A percentile compares a stretch with the other conserved stretches of the same genome.
phyloP scores from a whole-genome alignment of 2,888 invertebrate species.

The Gandaritis pyraliata region DNA sequence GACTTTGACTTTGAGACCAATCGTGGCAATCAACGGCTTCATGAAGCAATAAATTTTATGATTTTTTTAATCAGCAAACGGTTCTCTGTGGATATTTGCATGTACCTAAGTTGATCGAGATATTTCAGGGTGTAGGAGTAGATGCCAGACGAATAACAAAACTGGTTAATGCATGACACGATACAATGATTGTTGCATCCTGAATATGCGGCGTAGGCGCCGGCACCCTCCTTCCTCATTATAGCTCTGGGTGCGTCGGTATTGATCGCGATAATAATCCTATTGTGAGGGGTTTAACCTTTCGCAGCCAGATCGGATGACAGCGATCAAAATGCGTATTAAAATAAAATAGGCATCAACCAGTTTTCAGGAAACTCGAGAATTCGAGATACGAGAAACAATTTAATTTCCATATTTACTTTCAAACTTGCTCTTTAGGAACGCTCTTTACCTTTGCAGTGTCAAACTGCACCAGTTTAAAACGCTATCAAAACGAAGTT shows the following conservation, averaged over 20 bases:
- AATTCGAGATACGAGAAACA: constrained; percentile 6
- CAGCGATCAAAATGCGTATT: constrained; percentile 9
- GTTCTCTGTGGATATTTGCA: background rate
- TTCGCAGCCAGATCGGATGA: constrained; percentile 15
- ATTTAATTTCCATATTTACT: constrained; percentile 19
- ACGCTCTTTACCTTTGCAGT: background rate
- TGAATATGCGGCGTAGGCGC: constrained; percentile 63
- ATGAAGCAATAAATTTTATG: no score
- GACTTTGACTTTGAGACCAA: no score
- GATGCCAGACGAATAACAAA: constrained; percentile 37
- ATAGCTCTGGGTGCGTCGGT: constrained; percentile 51
- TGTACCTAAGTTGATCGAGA: constrained; percentile 22
- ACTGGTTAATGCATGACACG: constrained; percentile 43
- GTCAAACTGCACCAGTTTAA: background rate
- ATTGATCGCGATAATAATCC: constrained; percentile 40
- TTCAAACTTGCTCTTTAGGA: constrained; percentile 10
- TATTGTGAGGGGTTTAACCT: constrained; percentile 36
- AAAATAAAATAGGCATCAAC: constrained; percentile 16
- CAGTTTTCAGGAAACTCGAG: constrained; percentile 13
- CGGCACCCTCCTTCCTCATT: constrained; percentile 80
- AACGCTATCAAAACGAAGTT: constrained; percentile 25
- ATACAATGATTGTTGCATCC: constrained; percentile 73
- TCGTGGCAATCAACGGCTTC: no score
- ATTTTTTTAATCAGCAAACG: no score
- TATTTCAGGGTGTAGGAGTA: constrained; percentile 38